These are phyloP conservation scores for Bradypodion pumilum DNA, from an alignment of 2,797 vertebrate genomes.

Conservation along the genomic window DNA sequence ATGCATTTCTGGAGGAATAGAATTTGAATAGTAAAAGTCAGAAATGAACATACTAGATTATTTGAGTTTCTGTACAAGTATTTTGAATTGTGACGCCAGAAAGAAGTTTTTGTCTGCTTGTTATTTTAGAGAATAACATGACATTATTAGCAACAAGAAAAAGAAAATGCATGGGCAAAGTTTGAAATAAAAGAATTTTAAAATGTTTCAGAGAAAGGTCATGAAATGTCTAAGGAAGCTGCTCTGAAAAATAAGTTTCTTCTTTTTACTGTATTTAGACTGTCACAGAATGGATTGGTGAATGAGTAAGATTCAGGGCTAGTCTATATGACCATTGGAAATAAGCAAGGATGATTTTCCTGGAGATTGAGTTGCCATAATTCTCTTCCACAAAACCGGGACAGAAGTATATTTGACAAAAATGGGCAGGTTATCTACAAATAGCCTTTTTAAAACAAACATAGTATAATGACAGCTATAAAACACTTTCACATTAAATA, in stretches of 20 bases:
- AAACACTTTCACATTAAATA: no score
- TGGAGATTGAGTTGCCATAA: no score
- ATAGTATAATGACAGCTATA: no score
- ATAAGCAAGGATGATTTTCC: no score
- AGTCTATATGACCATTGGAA: no score
- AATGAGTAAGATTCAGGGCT: not conserved
- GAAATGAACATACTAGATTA: not conserved
- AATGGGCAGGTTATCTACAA: no score
- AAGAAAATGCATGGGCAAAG: not conserved
- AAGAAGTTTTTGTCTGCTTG: not conserved
- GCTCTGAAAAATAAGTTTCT: not conserved
- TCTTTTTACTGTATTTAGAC: no score
- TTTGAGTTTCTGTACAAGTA: not conserved
- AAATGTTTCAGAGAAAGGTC: not conserved
- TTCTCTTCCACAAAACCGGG: no score
- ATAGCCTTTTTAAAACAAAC: no score
- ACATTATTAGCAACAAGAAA: constrained; percentile 10
- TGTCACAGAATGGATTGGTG: not conserved
- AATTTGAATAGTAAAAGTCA: constrained; percentile 29
- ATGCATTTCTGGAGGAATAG: not conserved
- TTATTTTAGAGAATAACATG: constrained; percentile 36
- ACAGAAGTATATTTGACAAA: no score
- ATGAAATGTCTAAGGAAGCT: not conserved
- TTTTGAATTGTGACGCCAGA: not conserved
- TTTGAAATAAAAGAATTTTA: constrained; percentile 6